Evolutionary conservation across 2,797 vertebrate genomes (phyloP), one percentile per base, ranked within the genome.

Genomic region (Pelobates cultripes): DNA sequence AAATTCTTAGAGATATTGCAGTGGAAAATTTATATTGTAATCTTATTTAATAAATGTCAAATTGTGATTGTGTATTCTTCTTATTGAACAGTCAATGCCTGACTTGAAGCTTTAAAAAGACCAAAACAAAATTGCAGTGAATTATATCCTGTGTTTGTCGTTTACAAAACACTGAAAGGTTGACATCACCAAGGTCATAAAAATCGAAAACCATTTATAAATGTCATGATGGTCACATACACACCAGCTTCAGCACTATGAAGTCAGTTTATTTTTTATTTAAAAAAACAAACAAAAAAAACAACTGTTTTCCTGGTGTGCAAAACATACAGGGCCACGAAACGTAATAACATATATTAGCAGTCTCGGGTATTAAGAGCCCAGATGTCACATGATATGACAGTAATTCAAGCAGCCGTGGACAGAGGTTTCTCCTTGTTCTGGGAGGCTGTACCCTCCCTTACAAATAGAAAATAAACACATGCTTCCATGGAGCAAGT

Each of bases 391-490:
- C 89, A 88, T 67, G 86, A 88, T 86, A 86, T 85, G 92, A 92
- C 93, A 93, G 92, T 87, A 87, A 92, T 88, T 90, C 91, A 90
- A 90, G 89, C 87, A 89, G 89, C 88, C 86, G 88, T 74, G 88
- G 90, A 89, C 86, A 55, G 6, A 80, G 89, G 87, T 90, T 86
- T 90, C 91, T 88, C 82, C 90, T 91, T 91, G 87, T 89, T 90
- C 89, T 90, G 88, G 90, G 92, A 94, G 90, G 90, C 89, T 86
- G 88, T 61, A 28, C 87, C 92, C 91, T 90, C 89, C 89, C 88
- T 86, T 88, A 90, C 91, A 94, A 94, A 94, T 87, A 93, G 93
- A 94, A 96, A 95, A 95, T 95, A 96, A 96, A 95, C 93, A 94
- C 90, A 92, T 91, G 90, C 90, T 94, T 91, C 84, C 83, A 90